These are phyloP conservation scores for Ophthalmolycus amberensis DNA, from an alignment of 2,113 vertebrate genomes.

Conservation along the genomic window DNA sequence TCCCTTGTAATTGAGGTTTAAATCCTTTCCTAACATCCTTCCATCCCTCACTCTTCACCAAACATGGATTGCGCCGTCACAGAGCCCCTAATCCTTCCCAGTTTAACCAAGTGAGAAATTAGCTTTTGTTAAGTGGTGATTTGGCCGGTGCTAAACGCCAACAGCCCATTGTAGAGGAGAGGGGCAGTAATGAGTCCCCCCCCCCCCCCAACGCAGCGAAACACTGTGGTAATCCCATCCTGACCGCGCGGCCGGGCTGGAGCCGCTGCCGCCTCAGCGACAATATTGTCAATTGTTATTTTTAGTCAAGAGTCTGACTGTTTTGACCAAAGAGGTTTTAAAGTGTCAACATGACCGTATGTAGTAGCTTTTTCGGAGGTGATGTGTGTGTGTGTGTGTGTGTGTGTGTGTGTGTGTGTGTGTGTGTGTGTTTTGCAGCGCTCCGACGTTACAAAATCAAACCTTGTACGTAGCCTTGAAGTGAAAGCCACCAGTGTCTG, in stretches of 20 bases:
- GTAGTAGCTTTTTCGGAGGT: constrained; percentile 36
- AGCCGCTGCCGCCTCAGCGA: constrained; percentile 21
- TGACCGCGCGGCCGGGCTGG: constrained; percentile 36
- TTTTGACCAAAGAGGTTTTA: constrained; percentile 57
- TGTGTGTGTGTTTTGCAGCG: background rate
- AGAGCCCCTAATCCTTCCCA: constrained; percentile 79
- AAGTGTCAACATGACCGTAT: constrained; percentile 39
- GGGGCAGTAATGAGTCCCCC: constrained; percentile 55
- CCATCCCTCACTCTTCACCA: constrained; percentile 68
- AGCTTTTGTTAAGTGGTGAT: constrained; percentile 85
- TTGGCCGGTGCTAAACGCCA: constrained; percentile 77
- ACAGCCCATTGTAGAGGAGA: constrained; percentile 75
- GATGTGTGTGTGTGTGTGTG: background rate
- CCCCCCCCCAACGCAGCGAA: constrained; percentile 32
- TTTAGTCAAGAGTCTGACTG: background rate
- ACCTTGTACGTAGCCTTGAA: constrained; percentile 62
- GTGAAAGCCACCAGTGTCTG: constrained; percentile 64
- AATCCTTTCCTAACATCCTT: constrained; percentile 76
- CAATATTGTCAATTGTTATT: constrained; percentile 40
- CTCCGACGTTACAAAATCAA: constrained; percentile 63
- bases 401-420: background rate
- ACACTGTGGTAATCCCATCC: constrained; percentile 74
- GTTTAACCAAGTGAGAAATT: constrained; percentile 86
- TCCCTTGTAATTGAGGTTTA: constrained; percentile 83
- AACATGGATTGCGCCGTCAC: constrained; percentile 75